Conservation (phyloP, 2,888 invertebrate species). For the Parapristionchus giblindavisi region DNA sequence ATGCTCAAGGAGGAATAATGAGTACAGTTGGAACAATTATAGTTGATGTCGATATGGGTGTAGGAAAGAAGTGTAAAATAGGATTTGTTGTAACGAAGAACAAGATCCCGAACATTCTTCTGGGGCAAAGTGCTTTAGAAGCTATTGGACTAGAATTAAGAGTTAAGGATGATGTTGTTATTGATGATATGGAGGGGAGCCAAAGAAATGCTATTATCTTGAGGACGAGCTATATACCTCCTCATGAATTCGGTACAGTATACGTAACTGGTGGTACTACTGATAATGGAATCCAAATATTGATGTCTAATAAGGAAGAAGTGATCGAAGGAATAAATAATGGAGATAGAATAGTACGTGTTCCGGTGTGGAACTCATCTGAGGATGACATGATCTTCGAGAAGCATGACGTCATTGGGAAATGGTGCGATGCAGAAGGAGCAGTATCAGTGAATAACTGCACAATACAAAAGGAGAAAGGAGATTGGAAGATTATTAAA, state of each 20-base stretch:
- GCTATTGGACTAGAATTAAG: constrained; percentile 5
- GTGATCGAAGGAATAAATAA: background rate
- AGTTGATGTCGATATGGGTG: background rate
- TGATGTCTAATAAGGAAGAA: background rate
- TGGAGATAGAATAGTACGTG: background rate
- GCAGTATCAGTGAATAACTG: no score
- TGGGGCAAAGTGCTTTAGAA: background rate
- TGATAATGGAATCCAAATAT: background rate
- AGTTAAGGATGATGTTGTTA: background rate
- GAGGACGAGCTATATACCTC: background rate
- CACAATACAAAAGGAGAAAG: no score
- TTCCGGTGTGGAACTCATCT: background rate
- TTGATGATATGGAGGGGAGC: background rate
- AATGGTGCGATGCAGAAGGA: no score
- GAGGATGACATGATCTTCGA: background rate
- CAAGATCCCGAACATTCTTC: background rate
- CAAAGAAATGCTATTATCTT: background rate
- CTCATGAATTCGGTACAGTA: background rate
- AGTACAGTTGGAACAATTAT: background rate
- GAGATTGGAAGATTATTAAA: background rate
- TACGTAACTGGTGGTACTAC: background rate
- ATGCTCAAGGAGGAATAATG: background rate
- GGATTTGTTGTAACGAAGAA: background rate
- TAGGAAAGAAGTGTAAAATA: background rate
- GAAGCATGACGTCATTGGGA: constrained; percentile 1